Base-by-base conservation (phyloP, 1,140 invertebrate species). In the Probaryconus sp. region DNA sequence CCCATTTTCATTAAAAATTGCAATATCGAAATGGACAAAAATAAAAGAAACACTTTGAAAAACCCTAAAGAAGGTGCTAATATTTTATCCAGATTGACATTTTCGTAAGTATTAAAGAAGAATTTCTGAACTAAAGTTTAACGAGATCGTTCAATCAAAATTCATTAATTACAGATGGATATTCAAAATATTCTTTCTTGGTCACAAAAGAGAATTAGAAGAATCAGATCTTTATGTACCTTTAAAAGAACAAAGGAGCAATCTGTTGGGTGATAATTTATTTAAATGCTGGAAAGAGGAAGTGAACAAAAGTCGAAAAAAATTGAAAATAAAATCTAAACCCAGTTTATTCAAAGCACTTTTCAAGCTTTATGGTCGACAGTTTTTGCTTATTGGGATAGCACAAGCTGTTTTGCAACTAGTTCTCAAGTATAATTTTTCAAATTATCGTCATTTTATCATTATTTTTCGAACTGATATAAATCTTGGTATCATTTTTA, bases 161-260 rank as follows among this genome's bases (percentile, higher is more conserved):
- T 38, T 38, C 9, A 33, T 9, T 10, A 38, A 40, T 18, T 85
- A 42, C 72, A 91, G 90, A 82, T 92, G 90, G 90, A 88, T 89
- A 0, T 75, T 89, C 3, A 84, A 86, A 14, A 87, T 89, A 37
- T 91, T 91, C 80, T 82, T 82, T 71, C 79, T 82, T 51, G 91
- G 91, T 4, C 85, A 88, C 51, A 89, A 90, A 68, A 88, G 88
- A 53, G 91, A 92, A 79, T 81, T 92, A 42, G 88, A 91, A 61
- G 86, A 90, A 56, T 74, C 86, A 11, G 91, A 93, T 84, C 81
- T 93, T 1, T 92, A 89, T 83, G 83, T 88, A 45, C 88, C 91
- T n/a, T 80, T 92, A 9, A 84, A 87, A 65, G 90, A 92, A 76
- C 90, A 93, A 73, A 83, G 81, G 21, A 91, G 91, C 3, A 83